Base-by-base conservation (phyloP, 2,888 invertebrate species). In the Rhagium mordax region DNA sequence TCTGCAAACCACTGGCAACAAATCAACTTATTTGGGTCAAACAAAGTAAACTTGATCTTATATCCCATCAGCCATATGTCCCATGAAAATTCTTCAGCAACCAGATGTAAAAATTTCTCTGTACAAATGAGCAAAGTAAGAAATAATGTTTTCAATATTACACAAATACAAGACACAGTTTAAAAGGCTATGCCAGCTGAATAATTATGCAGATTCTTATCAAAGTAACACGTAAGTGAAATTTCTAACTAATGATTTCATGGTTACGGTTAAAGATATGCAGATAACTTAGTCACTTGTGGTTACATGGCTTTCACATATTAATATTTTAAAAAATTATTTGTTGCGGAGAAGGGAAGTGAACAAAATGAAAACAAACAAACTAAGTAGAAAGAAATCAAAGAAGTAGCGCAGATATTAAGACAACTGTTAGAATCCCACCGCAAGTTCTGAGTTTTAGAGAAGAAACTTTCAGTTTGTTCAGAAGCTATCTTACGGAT, bases 41-140 rank as follows among this genome's bases (percentile, higher is more conserved):
- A 20, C 3, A 15, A 21, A n/a, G 20, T n/a, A n/a, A 59, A 33
- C 29, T 16, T 29, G 55, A n/a, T 21, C 16, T 59, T 24, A 21
- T 21, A 16, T 61, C 13, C 10, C 47, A 61, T 61, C 21, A 13
- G 47, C 48, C 47, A 61, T 20, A 47, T 61, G 47, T 18, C 15
- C 20, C n/a, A 61, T 61, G 61, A 29, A 61, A 61, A 61, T 48
- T 61, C 21, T 47, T 61, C 61, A 48, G n/a, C 13, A 61, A 48
- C 29, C 61, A 61, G 47, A 47, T 61, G 61, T 48, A 47, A 18
- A 13, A 47, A 61, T 61, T 61, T 61, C 61, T 61, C 61, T 51
- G 18, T 16, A 16, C 1, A 51, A 24, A 24, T 24, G 18, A 18
- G 51, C 18, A 51, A 51, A 51, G 51, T 51, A 18, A 6, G 41